A percentile compares a stretch with the other conserved stretches of the same genome.
phyloP scores from a whole-genome alignment of 1,140 invertebrate genomes.

The Heliconius congener region DNA sequence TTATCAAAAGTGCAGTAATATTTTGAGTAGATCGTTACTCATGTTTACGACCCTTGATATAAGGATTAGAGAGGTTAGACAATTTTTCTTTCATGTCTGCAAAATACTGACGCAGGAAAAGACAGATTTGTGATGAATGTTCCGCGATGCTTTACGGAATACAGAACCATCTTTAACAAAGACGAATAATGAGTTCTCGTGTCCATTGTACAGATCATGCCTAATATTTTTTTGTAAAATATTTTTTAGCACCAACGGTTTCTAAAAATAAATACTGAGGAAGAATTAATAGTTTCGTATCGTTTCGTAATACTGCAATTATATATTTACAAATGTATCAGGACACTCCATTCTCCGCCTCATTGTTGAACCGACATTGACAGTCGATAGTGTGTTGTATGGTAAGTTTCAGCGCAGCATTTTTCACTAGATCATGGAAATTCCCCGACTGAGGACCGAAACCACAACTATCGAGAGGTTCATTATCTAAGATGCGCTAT shows the following conservation, averaged over 20 bases:
- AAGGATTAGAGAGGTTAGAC: background rate
- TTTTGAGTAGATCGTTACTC: too few relatives aligned
- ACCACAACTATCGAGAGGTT: background rate
- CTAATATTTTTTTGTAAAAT: background rate
- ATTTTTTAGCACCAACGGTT: background rate
- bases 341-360: too few relatives aligned
- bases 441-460: too few relatives aligned
- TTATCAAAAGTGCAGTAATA: too few relatives aligned
- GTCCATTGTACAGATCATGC: background rate
- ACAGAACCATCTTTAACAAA: background rate
- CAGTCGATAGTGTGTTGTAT: too few relatives aligned
- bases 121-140: constrained; percentile 7
- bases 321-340: too few relatives aligned
- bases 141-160: background rate
- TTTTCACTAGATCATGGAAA: too few relatives aligned
- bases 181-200: constrained; percentile 9
- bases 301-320: too few relatives aligned
- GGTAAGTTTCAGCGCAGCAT: too few relatives aligned
- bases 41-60: too few relatives aligned
- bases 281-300: background rate
- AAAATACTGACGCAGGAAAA: constrained; percentile 10
- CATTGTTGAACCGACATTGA: too few relatives aligned
- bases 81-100: constrained; percentile 6
- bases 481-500: background rate
- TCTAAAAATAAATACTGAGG: background rate